Base-by-base conservation (phyloP, 2,797 vertebrate species). In the Microcaecilia unicolor region DNA sequence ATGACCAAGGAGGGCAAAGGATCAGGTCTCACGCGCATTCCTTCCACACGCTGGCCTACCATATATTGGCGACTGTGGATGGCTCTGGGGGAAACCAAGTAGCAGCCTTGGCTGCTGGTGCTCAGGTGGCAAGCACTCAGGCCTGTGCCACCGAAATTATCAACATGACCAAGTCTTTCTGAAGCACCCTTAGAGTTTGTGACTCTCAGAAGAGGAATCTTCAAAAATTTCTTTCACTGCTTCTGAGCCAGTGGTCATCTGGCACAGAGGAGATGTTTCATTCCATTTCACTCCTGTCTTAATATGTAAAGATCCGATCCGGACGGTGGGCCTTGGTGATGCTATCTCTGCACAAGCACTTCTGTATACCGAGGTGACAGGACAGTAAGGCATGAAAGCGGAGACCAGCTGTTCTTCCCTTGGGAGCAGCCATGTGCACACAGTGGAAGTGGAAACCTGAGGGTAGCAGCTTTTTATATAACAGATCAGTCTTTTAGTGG, bases 311-410 rank as follows among this genome's bases (percentile, higher is more conserved):
- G 81, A 86, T 16, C 94, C 95, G 0, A 58, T 91, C 15, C 78
- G 93, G 79, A 98, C 95, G 33, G 95, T 98, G 31, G 95, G 92
- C 14, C 83, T 98, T 0, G 96, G 96, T 10, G 96, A 98, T 3
- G 89, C 93, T 43, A 99, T 99, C 61, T 96, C 96, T 1, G 91
- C 95, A 0, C 92, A 95, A 70, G 96, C 96, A 48, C 86, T 99
- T 6, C 48, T 95, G 7, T 99, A 92, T 40, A 96, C 96, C 0
- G 88, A 96, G 67, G 49, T 55, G 3, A 53, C 58, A 28, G 37
- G 61, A 28, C 69, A 69, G 3, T 64, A 55, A 57, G 10, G 5
- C 11, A 2, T 45, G 55, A 41, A 29, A 33, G 18, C 4, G 3
- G 36, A 6, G 10, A 2, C 12, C 19, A 31, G 16, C 30, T 31